Evolutionary conservation across 2,113 vertebrate genomes (phyloP).

Genomic region (Nesospiza acunhae): DNA sequence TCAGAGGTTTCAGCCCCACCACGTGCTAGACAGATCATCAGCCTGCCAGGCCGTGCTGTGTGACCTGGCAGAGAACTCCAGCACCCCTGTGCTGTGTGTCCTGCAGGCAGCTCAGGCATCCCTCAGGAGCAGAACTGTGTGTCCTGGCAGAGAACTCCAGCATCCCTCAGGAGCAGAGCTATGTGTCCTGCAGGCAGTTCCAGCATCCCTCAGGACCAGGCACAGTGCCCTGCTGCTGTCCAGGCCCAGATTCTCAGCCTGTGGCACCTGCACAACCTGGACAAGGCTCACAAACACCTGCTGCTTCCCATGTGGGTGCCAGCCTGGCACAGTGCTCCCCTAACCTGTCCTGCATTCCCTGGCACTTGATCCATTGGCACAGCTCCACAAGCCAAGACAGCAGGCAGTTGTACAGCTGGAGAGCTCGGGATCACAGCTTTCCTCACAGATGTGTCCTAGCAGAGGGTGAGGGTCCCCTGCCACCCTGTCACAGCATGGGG

Average conservation of each 20-base stretch:
- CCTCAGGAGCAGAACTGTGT: neutral
- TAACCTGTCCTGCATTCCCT: neutral
- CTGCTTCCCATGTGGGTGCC: neutral
- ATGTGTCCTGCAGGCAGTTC: neutral
- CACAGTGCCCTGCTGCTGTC: neutral
- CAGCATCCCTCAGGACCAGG: neutral
- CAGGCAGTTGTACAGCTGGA: neutral
- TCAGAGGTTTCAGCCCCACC: neutral
- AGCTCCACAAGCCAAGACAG: neutral
- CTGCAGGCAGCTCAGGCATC: neutral
- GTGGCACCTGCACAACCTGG: neutral
- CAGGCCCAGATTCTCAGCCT: neutral
- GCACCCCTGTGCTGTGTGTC: neutral
- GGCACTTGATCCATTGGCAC: neutral
- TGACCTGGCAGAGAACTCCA: neutral
- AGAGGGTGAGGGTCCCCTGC: neutral
- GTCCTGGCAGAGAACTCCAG: neutral
- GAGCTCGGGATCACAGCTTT: neutral
- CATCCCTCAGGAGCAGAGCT: neutral
- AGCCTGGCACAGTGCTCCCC: slow-evolving; percentile 19
- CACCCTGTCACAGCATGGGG: neutral
- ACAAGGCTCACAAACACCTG: slow-evolving; percentile 12
- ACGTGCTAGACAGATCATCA: neutral
- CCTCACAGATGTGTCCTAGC: neutral
- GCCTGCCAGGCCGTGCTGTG: neutral